Conservation (phyloP, 2,797 vertebrate species). For the Margarornis squamiger region DNA sequence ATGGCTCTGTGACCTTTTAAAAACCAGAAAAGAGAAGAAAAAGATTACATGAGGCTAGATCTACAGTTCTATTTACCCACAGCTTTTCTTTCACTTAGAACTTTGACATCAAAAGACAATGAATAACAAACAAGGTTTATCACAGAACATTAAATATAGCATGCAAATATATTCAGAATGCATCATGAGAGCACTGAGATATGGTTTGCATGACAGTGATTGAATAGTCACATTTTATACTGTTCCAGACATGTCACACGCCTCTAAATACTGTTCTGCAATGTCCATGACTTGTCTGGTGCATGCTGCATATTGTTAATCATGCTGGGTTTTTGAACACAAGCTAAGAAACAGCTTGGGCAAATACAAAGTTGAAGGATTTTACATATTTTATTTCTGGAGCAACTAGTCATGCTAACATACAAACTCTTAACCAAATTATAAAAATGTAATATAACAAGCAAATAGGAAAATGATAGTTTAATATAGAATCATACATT, state of each 20-base stretch:
- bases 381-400: neutral
- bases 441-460: neutral
- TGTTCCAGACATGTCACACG: neutral
- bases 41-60: neutral
- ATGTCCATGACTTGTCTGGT: neutral
- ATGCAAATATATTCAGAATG: neutral
- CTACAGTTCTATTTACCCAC: neutral
- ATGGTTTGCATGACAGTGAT: neutral
- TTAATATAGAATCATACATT: neutral
- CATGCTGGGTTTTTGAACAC: neutral
- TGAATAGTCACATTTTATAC: neutral
- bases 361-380: neutral
- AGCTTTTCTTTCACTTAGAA: neutral
- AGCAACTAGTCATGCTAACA: neutral
- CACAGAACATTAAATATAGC: neutral
- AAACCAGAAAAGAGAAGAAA: neutral
- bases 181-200: neutral
- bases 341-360: neutral
- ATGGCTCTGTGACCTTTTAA: neutral
- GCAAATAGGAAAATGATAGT: neutral
- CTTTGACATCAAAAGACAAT: neutral
- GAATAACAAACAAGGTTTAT: neutral
- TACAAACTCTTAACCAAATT: neutral
- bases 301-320: neutral
- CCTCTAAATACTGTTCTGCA: neutral